Conservation (phyloP, 2,888 invertebrate species). For the Cremastobaeus sp. region DNA sequence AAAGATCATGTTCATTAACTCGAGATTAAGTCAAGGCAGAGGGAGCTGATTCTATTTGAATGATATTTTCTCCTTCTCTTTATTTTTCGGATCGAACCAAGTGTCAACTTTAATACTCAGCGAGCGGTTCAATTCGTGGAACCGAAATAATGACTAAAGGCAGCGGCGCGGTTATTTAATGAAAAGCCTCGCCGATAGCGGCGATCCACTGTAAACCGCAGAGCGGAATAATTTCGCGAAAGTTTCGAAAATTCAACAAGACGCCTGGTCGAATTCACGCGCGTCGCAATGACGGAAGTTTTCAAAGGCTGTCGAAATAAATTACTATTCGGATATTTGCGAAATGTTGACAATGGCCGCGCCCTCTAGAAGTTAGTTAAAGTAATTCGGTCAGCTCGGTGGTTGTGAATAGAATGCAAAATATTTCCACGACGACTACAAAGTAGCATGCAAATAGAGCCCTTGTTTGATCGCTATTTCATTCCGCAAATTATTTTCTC, state of each 20-base stretch:
- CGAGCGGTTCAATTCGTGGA: slow-evolving; percentile 17
- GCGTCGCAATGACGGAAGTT: slow-evolving; percentile 38
- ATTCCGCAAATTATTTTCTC: slow-evolving; percentile 29
- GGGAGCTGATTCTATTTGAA: no score
- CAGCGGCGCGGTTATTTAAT: slow-evolving; percentile 27
- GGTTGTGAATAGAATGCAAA: slow-evolving; percentile 39
- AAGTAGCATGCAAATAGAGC: slow-evolving; percentile 29
- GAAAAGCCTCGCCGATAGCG: slow-evolving; percentile 24
- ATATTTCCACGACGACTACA: slow-evolving; percentile 29
- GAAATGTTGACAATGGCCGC: slow-evolving; percentile 31
- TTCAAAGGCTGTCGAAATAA: slow-evolving; percentile 45
- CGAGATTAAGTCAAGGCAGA: no score
- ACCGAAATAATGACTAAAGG: slow-evolving; percentile 28
- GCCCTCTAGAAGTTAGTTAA: slow-evolving; percentile 24
- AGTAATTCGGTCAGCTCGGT: slow-evolving; percentile 43
- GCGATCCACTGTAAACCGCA: slow-evolving; percentile 24
- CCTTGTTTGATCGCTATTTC: slow-evolving; percentile 33
- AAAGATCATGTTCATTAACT: no score
- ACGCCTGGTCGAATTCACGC: slow-evolving; percentile 26
- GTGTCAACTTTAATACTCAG: slow-evolving; percentile 1
- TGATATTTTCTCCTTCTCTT: no score
- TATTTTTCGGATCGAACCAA: neutral
- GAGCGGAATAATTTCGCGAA: slow-evolving; percentile 41
- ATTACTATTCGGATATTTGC: slow-evolving; percentile 42
- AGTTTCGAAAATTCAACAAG: slow-evolving; percentile 44